These are phyloP conservation scores for Chlorops oryzae DNA, from an alignment of 1,140 invertebrate species.

Conservation along the genomic window DNA sequence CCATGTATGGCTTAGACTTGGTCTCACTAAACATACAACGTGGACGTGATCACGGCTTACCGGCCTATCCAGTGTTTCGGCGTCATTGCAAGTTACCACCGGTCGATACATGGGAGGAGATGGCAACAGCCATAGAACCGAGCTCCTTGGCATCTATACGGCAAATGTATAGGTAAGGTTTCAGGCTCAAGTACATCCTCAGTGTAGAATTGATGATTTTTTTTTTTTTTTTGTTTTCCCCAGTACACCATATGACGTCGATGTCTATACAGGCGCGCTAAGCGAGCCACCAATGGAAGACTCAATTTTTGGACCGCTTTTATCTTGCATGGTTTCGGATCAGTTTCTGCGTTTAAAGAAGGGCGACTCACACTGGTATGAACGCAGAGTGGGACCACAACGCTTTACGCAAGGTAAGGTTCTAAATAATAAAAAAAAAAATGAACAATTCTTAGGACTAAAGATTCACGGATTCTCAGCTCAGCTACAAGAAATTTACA, in stretches of 20 bases:
- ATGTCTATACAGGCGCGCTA: slow-evolving; percentile 78
- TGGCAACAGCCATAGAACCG: slow-evolving; percentile 58
- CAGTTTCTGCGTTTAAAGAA: slow-evolving; percentile 75
- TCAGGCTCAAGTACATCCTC: no score
- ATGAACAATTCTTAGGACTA: neutral
- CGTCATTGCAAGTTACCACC: slow-evolving; percentile 65
- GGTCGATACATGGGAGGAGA: slow-evolving; percentile 67
- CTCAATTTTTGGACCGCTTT: slow-evolving; percentile 73
- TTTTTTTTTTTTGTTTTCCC: no score
- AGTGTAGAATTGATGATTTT: no score
- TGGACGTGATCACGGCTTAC: slow-evolving; percentile 82
- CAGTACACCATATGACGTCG: slow-evolving; percentile 73
- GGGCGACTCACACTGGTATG: slow-evolving; percentile 86
- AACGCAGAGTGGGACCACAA: slow-evolving; percentile 59
- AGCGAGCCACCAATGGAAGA: slow-evolving; percentile 65
- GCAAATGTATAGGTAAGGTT: slow-evolving; percentile 60
- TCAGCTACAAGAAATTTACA: slow-evolving; percentile 81
- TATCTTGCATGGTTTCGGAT: slow-evolving; percentile 77
- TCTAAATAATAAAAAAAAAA: neutral
- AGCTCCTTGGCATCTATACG: slow-evolving; percentile 57
- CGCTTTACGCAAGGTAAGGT: slow-evolving; percentile 62
- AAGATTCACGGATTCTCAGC: slow-evolving; percentile 47
- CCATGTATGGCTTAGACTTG: slow-evolving; percentile 69
- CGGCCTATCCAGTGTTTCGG: slow-evolving; percentile 70
- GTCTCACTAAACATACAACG: slow-evolving; percentile 82